Evolutionary conservation across 2,888 invertebrate genomes (phyloP).

Genomic region (Melangyna quadrimaculata): DNA sequence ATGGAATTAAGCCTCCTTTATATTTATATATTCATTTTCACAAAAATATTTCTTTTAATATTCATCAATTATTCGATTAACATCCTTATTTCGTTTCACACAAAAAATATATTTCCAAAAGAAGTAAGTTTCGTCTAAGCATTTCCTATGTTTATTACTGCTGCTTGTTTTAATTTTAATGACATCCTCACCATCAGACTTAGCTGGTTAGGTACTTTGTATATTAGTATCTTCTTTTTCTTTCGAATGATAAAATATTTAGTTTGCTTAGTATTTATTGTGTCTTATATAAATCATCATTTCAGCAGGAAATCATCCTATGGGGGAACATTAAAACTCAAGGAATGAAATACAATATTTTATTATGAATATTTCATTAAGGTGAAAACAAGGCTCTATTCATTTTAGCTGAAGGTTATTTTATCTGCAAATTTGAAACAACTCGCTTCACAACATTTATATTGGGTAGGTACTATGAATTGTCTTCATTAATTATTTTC

Average conservation of each 20-base stretch:
- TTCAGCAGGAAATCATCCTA: background rate
- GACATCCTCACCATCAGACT: background rate
- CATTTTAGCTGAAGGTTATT: background rate
- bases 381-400: background rate
- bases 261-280: conserved; percentile 1
- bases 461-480: conserved; percentile 38
- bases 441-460: conserved; percentile 23
- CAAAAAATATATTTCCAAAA: background rate
- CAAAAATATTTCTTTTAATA: background rate
- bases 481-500: conserved; percentile 60
- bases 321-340: conserved; percentile 19
- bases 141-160: conserved; percentile 1
- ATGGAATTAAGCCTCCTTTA: background rate
- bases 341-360: conserved; percentile 16
- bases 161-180: conserved; percentile 5
- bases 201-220: background rate
- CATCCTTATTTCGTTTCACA: background rate
- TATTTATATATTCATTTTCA: background rate
- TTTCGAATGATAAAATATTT: background rate
- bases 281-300: conserved; percentile 1
- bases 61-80: background rate
- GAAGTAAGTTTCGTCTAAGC: background rate
- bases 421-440: conserved; percentile 14
- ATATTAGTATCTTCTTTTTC: background rate
- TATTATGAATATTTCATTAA: conserved; percentile 46